These are phyloP conservation scores for Campylomormyrus numenius DNA, from an alignment of 2,113 vertebrate species.

Conservation along the genomic window DNA sequence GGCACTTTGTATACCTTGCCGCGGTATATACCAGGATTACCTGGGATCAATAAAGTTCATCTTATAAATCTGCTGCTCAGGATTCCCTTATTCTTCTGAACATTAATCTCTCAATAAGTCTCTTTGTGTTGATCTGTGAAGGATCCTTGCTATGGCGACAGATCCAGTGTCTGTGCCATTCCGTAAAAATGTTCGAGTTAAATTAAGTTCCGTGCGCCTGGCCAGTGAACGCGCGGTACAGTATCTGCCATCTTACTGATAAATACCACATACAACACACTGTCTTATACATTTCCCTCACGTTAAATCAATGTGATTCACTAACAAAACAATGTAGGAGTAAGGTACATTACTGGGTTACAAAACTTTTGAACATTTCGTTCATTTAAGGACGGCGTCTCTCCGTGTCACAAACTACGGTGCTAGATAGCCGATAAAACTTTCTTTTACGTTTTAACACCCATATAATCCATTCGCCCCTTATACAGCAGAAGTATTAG, in stretches of 20 bases:
- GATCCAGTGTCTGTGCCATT: conserved; percentile 3
- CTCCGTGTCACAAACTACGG: background rate
- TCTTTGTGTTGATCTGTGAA: conserved; percentile 29
- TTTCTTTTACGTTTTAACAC: background rate
- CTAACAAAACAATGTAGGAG: background rate
- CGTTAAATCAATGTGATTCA: background rate
- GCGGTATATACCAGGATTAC: background rate
- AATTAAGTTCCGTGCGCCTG: background rate
- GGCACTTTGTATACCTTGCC: background rate
- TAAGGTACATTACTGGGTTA: background rate
- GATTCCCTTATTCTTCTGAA: background rate
- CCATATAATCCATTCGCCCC: too few species aligned
- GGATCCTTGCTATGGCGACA: conserved; percentile 28
- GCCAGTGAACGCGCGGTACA: background rate
- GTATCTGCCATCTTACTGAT: background rate
- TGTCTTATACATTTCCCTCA: background rate
- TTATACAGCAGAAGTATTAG: too few species aligned
- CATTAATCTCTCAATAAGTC: background rate
- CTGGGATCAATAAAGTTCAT: background rate
- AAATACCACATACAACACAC: background rate
- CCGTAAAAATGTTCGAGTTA: conserved; percentile 34
- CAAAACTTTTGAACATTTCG: background rate
- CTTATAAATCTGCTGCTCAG: background rate
- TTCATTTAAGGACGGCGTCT: background rate
- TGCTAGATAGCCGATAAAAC: background rate